Base-by-base conservation (phyloP, 2,797 vertebrate genomes). In the Argyrosomus regius region DNA sequence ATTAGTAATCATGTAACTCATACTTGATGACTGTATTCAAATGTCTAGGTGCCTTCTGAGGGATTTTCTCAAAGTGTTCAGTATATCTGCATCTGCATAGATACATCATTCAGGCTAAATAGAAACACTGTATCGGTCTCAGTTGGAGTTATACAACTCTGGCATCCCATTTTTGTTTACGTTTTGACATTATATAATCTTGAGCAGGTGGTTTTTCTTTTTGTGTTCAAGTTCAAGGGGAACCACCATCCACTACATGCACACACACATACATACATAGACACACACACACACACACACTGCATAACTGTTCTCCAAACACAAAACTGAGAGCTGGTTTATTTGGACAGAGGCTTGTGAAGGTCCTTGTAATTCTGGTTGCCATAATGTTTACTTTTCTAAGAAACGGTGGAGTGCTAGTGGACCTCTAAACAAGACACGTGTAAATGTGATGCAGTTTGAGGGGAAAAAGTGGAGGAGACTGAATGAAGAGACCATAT, bases 261-360 rank as follows among this genome's bases (percentile, higher is more conserved):
- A 59, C 26, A 59, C n/a, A 43, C 50, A 35, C 43, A 24, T 39
- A 67, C 48, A 43, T 22, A 24, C 22, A 46, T 28, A 50, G 3
- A 28, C 16, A 24, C 14, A 22, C 14, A n/a, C 4, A 31, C 45
- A 22, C 59, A 67, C 24, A 48, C 24, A 58, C 50, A 52, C 45
- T 26, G 20, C 7, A 58, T 17, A 14, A 6, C n/a, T 43, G 12
- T 28, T 60, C 45, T 72, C 10, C 17, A 52, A 7, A 64, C 46
- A 58, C 49, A 54, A 69, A 12, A 43, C 62, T 17, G 10, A 54
- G 35, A 14, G 22, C 39, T 28, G 59, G 61, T 81, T 83, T 82
- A 79, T 83, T 87, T 87, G 60, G 48, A 83, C 57, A 72, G 67
- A 53, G 64, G 49, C 77, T 65, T 18, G 31, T 28, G 63, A 70